These are phyloP conservation scores for Clarias fuscus DNA, from an alignment of 2,797 vertebrate species.

Conservation along the genomic window DNA sequence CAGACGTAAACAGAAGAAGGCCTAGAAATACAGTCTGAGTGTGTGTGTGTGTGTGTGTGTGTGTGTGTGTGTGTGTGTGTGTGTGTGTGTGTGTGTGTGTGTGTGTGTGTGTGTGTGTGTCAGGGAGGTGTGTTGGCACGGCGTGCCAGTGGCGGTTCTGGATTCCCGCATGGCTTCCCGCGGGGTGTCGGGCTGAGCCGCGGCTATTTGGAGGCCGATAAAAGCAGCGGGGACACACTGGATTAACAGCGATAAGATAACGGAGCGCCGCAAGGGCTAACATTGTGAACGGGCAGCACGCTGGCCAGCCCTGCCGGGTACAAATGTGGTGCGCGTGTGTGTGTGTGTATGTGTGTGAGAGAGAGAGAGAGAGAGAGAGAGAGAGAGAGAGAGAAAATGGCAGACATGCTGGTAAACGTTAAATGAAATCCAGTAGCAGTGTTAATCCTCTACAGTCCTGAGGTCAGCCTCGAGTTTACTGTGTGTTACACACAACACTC, in stretches of 20 bases:
- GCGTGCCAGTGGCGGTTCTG: constrained; percentile 37
- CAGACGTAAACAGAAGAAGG: background rate
- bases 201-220: constrained; percentile 64
- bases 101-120: constrained; percentile 1
- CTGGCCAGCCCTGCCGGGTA: constrained; percentile 51
- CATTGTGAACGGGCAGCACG: constrained; percentile 60
- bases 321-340: background rate
- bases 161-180: constrained; percentile 50
- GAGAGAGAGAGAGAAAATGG: constrained; percentile 23
- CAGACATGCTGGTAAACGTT: constrained; percentile 29
- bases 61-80: constrained; percentile 22
- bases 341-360: constrained; percentile 6
- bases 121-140: constrained; percentile 49
- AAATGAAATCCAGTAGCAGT: constrained; percentile 30
- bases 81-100: constrained; percentile 10
- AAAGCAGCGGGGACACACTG: constrained; percentile 60
- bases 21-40: background rate
- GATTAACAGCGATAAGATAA: constrained; percentile 69
- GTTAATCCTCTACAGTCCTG: constrained; percentile 51
- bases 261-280: constrained; percentile 50
- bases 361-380: background rate
- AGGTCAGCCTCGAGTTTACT: constrained; percentile 13
- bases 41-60: background rate
- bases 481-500: background rate
- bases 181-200: constrained; percentile 54